Evolutionary conservation across 2,888 invertebrate species (phyloP).

Genomic region (Rhaphigaster nebulosa): DNA sequence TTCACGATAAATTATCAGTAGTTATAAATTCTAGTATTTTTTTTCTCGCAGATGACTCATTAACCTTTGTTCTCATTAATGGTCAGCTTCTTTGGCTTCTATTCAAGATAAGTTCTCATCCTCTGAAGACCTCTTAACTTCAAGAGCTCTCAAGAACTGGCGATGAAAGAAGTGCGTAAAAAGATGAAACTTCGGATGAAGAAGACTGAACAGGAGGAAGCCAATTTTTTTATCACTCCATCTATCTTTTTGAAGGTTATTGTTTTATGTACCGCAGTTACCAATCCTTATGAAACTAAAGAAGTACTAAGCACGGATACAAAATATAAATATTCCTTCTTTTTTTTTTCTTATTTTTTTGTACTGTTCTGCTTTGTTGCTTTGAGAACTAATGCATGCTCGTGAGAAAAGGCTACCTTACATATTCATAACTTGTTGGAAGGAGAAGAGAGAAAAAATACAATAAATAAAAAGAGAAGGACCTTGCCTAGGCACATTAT

Average conservation of each 20-base stretch:
- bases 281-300: neutral
- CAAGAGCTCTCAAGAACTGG: neutral
- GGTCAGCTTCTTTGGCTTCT: neutral
- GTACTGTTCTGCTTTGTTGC: neutral
- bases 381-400: neutral
- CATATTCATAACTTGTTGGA: neutral
- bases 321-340: neutral
- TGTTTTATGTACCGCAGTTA: neutral
- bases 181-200: neutral
- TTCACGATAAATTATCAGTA: neutral
- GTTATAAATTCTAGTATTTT: neutral
- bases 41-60: neutral
- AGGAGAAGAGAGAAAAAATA: no score
- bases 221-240: conserved; percentile 18
- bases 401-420: neutral
- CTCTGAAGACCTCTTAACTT: neutral
- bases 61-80: conserved; percentile 3
- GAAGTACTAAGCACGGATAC: neutral
- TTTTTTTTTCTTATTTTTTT: neutral
- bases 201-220: neutral
- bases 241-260: neutral
- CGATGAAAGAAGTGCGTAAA: conserved; percentile 23
- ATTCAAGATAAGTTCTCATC: conserved; percentile 17
- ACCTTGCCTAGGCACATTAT: no score
- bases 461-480: no score